Percentiles rank a stretch among this genome's conserved stretches.
Conservation (phyloP, 2,797 vertebrate species). For the Chelmon rostratus region DNA sequence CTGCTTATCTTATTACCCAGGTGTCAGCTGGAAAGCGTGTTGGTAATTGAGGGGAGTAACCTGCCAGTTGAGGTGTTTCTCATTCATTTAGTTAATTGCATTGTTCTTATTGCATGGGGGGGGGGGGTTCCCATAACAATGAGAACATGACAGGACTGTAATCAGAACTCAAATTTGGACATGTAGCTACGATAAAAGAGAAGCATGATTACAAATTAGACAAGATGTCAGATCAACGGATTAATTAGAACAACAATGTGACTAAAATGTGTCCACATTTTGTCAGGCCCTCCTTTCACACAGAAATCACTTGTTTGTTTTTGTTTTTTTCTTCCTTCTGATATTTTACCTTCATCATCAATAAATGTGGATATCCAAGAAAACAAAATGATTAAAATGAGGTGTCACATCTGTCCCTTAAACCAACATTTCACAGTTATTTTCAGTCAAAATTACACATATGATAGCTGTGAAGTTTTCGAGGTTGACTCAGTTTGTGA, state of each 20-base stretch:
- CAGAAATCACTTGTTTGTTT: background rate
- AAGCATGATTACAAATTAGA: conserved; percentile 33
- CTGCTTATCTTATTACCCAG: conserved; percentile 79
- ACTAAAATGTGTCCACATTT: background rate
- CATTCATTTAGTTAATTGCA: conserved; percentile 73
- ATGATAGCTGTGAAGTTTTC: background rate
- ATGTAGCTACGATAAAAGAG: conserved; percentile 24
- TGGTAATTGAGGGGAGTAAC: conserved; percentile 74
- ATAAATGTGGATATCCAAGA: background rate
- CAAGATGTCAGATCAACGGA: conserved; percentile 35
- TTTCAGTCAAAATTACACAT: background rate
- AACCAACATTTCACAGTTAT: background rate
- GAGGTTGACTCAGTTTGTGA: background rate
- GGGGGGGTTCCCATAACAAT: conserved; percentile 27
- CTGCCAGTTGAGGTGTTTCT: conserved; percentile 64
- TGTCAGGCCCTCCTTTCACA: background rate
- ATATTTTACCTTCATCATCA: conserved; percentile 6
- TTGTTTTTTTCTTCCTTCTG: background rate
- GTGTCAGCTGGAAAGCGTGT: conserved; percentile 66
- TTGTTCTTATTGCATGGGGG: conserved; percentile 51
- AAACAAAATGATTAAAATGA: background rate
- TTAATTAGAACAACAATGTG: conserved; percentile 38
- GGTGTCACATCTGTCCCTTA: background rate
- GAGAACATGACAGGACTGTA: conserved; percentile 61
- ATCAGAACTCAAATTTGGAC: conserved; percentile 48